Base-by-base conservation (phyloP, 2,888 invertebrate species). In the Eulithis prunata region DNA sequence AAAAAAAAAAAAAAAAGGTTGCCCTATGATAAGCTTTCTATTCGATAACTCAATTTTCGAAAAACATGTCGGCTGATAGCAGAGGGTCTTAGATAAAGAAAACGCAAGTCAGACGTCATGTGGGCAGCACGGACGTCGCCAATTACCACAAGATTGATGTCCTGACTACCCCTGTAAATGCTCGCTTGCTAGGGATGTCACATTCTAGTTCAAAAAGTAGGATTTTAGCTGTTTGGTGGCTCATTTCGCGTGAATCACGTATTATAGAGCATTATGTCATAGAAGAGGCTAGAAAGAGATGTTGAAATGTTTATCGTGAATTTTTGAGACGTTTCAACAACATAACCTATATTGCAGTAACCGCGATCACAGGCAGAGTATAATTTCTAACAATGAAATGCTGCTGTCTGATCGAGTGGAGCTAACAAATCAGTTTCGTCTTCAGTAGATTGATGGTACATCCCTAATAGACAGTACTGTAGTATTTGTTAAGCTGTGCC, bases 21-120 rank as follows among this genome's bases (percentile, higher is more conserved):
- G 38, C 14, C 14, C 13, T 47, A 47, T 13, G 47, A 47, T 38
- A 38, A 8, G 41, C 21, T 28, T 28, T 51, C 4, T 32, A 52
- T 32, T n/a, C n/a, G 47, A 41, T 54, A 47, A 13, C 49, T 51
- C 45, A 45, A 58, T 58, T 66, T 64, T n/a, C n/a, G 49, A 55
- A 58, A 57, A 63, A 63, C 52, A 53, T 58, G 14, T 61, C 51
- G 49, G 32, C 58, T 55, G 58, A 66, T 36, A 62, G 32, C 53
- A 21, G 14, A 12, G 70, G 71, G 73, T 62, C 53, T 56, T 54
- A 14, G 43, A 71, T 67, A 72, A 74, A 71, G 68, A 74, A 77
- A 81, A 70, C 64, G 82, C 78, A 77, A 80, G 76, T 77, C 75
- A 79, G 62, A 53, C 75, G 79, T 77, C 82, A 78, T 75, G 75